These are phyloP conservation scores for Parazoanthus darwini DNA, from an alignment of 92 coral and sea anemone genomes.

Conservation along the genomic window DNA sequence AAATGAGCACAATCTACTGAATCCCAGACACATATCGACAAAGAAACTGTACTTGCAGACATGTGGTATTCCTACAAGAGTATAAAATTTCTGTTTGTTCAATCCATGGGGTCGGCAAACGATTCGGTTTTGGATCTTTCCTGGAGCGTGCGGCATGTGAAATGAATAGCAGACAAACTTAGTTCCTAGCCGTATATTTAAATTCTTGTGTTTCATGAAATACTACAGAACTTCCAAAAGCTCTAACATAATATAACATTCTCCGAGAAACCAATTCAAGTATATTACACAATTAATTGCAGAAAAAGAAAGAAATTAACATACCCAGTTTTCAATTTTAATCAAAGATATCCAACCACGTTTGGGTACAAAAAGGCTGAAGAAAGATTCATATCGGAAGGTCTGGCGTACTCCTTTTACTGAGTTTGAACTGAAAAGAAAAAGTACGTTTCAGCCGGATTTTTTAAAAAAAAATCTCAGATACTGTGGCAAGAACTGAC, in stretches of 20 bases:
- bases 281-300: background rate
- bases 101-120: conserved; percentile 43
- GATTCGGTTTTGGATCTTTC: conserved; percentile 15
- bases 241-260: background rate
- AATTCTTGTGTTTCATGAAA: background rate
- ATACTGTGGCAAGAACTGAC: background rate
- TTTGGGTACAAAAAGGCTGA: no score
- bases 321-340: background rate
- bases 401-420: background rate
- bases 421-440: background rate
- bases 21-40: background rate
- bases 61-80: conserved; percentile 30
- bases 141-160: conserved; percentile 33
- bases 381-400: no score
- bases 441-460: background rate
- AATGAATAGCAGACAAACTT: background rate
- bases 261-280: background rate
- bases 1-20: background rate
- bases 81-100: conserved; percentile 44
- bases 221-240: background rate
- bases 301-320: background rate
- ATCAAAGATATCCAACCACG: background rate
- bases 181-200: background rate
- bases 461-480: background rate
- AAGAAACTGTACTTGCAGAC: background rate